These are phyloP conservation scores for Lithodes maja DNA, from an alignment of 2,888 invertebrate genomes.

Conservation along the genomic window DNA sequence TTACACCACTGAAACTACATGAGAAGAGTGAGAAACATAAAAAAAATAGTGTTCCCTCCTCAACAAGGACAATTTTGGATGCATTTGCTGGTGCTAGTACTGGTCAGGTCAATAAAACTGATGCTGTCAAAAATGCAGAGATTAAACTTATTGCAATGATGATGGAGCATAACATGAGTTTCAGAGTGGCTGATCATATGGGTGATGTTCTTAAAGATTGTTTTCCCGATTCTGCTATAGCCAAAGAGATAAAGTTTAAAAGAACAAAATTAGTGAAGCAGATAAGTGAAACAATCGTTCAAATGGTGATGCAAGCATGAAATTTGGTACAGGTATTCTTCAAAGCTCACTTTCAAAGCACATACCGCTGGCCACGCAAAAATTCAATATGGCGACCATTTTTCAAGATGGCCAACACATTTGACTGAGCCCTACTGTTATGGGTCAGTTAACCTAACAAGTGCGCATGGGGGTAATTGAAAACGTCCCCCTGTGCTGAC, in stretches of 20 bases:
- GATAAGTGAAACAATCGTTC: too few species aligned
- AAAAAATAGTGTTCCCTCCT: not conserved
- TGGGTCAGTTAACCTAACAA: too few species aligned
- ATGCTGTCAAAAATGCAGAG: constrained; percentile 24
- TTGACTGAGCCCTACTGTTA: too few species aligned
- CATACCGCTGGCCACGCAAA: too few species aligned
- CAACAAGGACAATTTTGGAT: constrained; percentile 19
- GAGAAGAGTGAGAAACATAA: constrained; percentile 35
- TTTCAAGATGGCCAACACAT: too few species aligned
- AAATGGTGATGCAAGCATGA: too few species aligned
- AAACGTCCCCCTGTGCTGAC: too few species aligned
- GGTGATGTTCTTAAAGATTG: constrained; percentile 31
- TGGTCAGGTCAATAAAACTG: constrained; percentile 1
- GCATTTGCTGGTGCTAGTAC: constrained; percentile 8
- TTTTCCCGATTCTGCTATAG: constrained; percentile 27
- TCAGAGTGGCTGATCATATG: constrained; percentile 35
- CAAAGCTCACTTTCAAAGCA: too few species aligned
- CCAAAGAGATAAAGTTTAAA: not conserved
- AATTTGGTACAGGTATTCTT: too few species aligned
- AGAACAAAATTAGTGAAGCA: constrained; percentile 28
- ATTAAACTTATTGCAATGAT: constrained; percentile 32
- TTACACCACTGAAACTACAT: constrained; percentile 24
- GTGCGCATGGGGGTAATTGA: too few species aligned
- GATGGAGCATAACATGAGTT: constrained; percentile 37
- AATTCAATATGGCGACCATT: too few species aligned